Evolutionary conservation across 2,113 vertebrate species (phyloP).

Genomic region (Rhinoderma darwinii): DNA sequence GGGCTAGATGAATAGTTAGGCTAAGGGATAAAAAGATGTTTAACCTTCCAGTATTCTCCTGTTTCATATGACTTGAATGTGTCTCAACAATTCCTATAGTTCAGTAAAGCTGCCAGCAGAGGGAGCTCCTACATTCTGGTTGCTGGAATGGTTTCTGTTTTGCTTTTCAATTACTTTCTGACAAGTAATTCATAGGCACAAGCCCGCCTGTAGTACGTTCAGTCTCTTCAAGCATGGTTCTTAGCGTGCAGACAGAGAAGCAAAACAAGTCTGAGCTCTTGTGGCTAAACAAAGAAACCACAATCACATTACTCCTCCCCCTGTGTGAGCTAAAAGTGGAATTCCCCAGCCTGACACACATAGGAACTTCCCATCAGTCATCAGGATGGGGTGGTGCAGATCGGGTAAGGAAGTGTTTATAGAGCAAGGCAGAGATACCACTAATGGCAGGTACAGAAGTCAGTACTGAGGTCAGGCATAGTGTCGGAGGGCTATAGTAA

Average conservation of each 20-base stretch:
- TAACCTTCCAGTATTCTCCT: too few relatives aligned
- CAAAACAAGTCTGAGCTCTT: not conserved
- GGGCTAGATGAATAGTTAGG: too few relatives aligned
- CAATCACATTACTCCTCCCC: slow-evolving; percentile 33
- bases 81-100: not conserved
- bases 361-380: slow-evolving; percentile 58
- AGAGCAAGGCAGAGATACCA: not conserved
- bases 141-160: not conserved
- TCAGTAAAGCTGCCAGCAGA: not conserved
- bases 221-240: not conserved
- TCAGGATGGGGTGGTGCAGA: not conserved
- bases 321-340: slow-evolving; percentile 48
- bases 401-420: not conserved
- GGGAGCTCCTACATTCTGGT: not conserved
- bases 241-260: not conserved
- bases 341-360: slow-evolving; percentile 54
- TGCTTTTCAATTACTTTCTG: not conserved
- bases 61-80: not conserved
- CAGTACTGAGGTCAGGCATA: not conserved
- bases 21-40: not conserved
- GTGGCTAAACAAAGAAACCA: not conserved
- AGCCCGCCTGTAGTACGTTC: not conserved
- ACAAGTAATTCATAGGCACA: not conserved
- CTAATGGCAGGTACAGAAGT: not conserved
- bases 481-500: not conserved